These are phyloP conservation scores for Rousettus madagascariensis DNA, from an alignment of 2,797 vertebrate species.

Conservation along the genomic window DNA sequence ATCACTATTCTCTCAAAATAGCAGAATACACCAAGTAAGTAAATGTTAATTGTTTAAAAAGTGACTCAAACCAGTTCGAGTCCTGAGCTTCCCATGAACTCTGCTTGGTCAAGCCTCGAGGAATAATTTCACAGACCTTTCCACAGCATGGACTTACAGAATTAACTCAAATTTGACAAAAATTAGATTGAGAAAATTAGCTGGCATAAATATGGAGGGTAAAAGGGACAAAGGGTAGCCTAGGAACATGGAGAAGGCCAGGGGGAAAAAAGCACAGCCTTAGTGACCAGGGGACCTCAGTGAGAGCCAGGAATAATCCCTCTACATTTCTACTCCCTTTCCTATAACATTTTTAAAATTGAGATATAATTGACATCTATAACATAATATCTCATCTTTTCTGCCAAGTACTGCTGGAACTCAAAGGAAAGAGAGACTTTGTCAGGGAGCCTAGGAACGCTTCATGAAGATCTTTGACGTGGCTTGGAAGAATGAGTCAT, in stretches of 20 bases:
- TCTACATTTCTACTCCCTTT: neutral
- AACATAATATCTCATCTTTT: neutral
- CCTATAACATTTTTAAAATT: neutral
- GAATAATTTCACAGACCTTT: neutral
- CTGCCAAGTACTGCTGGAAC: neutral
- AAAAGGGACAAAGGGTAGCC: neutral
- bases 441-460: neutral
- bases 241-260: neutral
- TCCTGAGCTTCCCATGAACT: neutral
- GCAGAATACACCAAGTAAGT: neutral
- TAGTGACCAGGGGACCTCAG: neutral
- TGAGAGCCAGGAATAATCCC: neutral
- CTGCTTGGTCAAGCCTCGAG: neutral
- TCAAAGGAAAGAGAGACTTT: neutral
- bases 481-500: neutral
- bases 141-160: neutral
- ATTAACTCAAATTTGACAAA: neutral
- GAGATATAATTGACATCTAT: neutral
- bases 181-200: neutral
- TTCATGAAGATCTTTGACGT: neutral
- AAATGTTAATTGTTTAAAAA: neutral
- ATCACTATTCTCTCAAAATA: neutral
- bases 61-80: neutral
- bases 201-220: neutral
- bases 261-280: neutral